Evolutionary conservation across 2,113 vertebrate species (phyloP), one percentile per base, ranked within the genome.

Genomic region (Agapornis roseicollis): DNA sequence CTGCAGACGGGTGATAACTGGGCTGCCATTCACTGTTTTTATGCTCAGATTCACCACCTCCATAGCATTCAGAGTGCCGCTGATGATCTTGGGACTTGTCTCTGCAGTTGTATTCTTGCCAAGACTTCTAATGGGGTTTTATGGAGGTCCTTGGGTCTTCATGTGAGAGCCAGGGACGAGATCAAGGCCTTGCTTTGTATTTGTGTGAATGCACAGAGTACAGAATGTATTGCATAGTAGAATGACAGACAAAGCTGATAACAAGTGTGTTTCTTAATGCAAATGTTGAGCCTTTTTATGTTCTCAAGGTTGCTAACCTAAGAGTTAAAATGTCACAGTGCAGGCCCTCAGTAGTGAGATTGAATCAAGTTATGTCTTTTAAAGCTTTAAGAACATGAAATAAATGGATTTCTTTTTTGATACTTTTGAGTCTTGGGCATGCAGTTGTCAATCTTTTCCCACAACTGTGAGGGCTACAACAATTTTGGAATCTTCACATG

Each of bases 21-120:
- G 15, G 37, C 53, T 0, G 1, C 47, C 52, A 2, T 28, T 29
- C 69, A 8, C 20, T 58, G 37, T 0, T 41, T 74, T 50, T 52
- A 22, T 3, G 2, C 42, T 27, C 13, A 61, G 42, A 39, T 78
- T 82, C 37, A 29, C 47, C 53, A 19, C 53, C n/a, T 63, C 37
- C 11, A 1, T 56, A 41, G 52, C 35, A 15, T 68, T 85, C 28
- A 28, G 50, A 44, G 17, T 81, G 70, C 46, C 8, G 5, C 9
- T 56, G 19, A 20, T 63, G 42, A n/a, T 50, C 65, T 78, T 41
- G 10, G 28, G 25, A 46, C 42, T 90, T 44, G 41, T 49, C 55
- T 90, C 28, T 78, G 50, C 25, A 13, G 33, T 46, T 66, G 58
- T n/a, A 3, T 80, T 73, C 50, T 83, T 92, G 68, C 64, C 41